These are phyloP conservation scores for Machimus rusticus DNA, from an alignment of 2,888 invertebrate genomes.

Conservation along the genomic window DNA sequence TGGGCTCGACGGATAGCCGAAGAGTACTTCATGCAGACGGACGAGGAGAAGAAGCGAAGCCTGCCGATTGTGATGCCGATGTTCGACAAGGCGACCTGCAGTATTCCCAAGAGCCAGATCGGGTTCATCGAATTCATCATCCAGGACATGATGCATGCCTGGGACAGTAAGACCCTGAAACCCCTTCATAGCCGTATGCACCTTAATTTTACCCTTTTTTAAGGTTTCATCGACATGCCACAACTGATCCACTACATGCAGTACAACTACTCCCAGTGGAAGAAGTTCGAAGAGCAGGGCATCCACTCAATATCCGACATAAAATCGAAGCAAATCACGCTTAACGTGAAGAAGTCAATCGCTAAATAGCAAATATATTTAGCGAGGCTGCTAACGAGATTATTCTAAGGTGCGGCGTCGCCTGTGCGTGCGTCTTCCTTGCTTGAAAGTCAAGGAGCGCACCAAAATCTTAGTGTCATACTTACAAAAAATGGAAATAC, in stretches of 20 bases:
- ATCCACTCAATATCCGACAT: constrained; percentile 77
- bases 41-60: constrained; percentile 88
- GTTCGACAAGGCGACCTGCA: constrained; percentile 94
- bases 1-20: constrained; percentile 95
- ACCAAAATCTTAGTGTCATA: constrained; percentile 25
- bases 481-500: neutral
- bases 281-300: constrained; percentile 80
- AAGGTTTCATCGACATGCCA: constrained; percentile 93
- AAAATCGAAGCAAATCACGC: constrained; percentile 63
- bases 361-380: constrained; percentile 62
- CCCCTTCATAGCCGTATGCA: no score
- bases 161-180: constrained; percentile 76
- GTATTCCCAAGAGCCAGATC: constrained; percentile 96
- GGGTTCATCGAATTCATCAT: constrained; percentile 98
- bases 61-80: constrained; percentile 98
- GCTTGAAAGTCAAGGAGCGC: neutral
- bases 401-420: constrained; percentile 1
- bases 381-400: constrained; percentile 56
- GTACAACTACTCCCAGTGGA: constrained; percentile 90
- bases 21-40: constrained; percentile 97
- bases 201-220: constrained; percentile 29
- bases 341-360: constrained; percentile 55
- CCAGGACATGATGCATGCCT: constrained; percentile 96
- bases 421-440: neutral
- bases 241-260: constrained; percentile 85